These are phyloP conservation scores for Melangyna quadrimaculata DNA, from an alignment of 2,888 invertebrate genomes.

Conservation along the genomic window DNA sequence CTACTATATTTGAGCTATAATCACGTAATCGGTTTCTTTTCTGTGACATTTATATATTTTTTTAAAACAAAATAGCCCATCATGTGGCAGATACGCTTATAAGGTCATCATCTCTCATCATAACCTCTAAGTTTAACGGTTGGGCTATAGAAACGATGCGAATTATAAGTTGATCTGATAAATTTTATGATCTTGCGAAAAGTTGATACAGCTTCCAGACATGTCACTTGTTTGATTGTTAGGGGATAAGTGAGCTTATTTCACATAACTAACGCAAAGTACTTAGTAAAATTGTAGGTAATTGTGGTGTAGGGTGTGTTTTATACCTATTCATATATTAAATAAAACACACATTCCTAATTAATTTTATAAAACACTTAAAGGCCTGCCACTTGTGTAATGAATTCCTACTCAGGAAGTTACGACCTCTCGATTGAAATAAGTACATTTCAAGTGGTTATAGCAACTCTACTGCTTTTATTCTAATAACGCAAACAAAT, in stretches of 20 bases:
- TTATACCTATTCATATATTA: not conserved
- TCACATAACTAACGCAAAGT: not conserved
- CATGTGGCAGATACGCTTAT: not conserved
- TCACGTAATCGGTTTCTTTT: conserved; percentile 20
- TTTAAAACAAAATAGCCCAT: not conserved
- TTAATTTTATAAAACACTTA: not conserved
- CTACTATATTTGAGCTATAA: not conserved
- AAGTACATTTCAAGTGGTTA: not conserved
- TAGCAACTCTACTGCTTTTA: no score
- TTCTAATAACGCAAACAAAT: not conserved
- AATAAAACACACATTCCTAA: not conserved
- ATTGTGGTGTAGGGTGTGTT: no score
- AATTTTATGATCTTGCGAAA: no score
- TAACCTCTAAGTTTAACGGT: not conserved
- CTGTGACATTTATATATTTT: not conserved
- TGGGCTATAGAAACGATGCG: not conserved
- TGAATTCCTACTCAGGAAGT: not conserved
- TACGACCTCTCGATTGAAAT: not conserved
- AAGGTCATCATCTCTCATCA: not conserved
- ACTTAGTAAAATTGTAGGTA: no score
- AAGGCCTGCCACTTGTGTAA: not conserved
- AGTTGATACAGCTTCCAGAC: not conserved
- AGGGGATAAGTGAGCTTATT: not conserved
- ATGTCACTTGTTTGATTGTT: not conserved
- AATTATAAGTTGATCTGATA: not conserved